Base-by-base conservation (phyloP, 2,113 vertebrate species). In the Serilophus lunatus region DNA sequence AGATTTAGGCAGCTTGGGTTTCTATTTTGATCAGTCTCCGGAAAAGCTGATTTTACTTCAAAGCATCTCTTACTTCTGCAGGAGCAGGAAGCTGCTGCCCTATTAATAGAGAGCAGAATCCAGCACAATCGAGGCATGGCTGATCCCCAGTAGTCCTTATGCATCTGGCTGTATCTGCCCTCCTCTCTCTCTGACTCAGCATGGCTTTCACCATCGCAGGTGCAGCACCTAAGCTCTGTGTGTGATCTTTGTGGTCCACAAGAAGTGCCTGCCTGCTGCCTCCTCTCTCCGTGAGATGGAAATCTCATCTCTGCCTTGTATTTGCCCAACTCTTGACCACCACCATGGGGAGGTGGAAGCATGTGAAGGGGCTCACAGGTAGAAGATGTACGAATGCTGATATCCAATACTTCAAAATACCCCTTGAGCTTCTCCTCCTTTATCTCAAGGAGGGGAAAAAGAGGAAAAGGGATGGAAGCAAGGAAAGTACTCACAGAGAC, bases 41-140 rank as follows among this genome's bases (percentile, higher is more conserved):
- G 96, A 97, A 98, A 97, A 97, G 97, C 96, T 85, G 84, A 97
- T 98, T 98, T 96, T 97, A 96, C 93, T 97, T 97, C 97, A 97
- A 94, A 97, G 96, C 88, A 86, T 97, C 94, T 96, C 88, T 81
- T 84, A 94, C 80, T 96, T 92, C 92, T 90, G 86, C 93, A 92
- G 95, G 97, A 95, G 87, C 88, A 97, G 95, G 86, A 96, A 97
- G 96, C 87, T 92, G 93, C 88, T 94, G 93, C 95, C 95, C 96
- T 97, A 97, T 98, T 96, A 97, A 97, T 88, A 96, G 96, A 96
- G 68, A 92, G 80, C 89, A 94, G 96, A 94, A 97, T 80, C 82
- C 82, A 92, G 85, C 69, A 66, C 42, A 8, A 18, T 65, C 1
- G 56, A 88, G 87, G 65, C 44, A 5, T 2, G 5, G 82, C 36